Evolutionary conservation across 2,888 invertebrate species (phyloP).

Genomic region (Pherbina coryleti): DNA sequence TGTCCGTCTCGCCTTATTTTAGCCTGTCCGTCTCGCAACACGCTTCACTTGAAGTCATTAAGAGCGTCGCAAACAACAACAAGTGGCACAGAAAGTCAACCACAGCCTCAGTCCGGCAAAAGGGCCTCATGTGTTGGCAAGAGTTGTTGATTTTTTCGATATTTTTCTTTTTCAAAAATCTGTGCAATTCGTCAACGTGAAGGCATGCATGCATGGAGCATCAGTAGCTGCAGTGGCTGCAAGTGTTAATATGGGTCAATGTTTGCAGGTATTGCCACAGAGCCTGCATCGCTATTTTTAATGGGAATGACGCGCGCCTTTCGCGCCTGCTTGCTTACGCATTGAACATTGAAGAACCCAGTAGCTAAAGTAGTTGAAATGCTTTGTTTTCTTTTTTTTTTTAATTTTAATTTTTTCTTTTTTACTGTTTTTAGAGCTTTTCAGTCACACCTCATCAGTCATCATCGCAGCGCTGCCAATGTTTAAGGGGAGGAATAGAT

Average conservation of each 20-base stretch:
- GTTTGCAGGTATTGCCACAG: slow-evolving; percentile 8
- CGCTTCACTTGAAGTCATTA: slow-evolving; percentile 7
- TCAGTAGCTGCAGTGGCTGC: background rate
- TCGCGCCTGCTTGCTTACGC: background rate
- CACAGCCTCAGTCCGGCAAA: background rate
- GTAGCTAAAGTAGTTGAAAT: background rate
- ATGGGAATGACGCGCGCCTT: background rate
- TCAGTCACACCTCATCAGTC: background rate
- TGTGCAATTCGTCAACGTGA: slow-evolving; percentile 19
- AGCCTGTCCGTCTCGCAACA: too few relatives aligned
- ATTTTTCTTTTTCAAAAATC: background rate
- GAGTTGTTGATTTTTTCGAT: background rate
- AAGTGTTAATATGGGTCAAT: slow-evolving; percentile 13
- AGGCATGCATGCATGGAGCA: background rate
- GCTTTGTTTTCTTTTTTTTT: background rate
- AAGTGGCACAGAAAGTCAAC: slow-evolving; percentile 13
- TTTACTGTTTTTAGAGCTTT: background rate
- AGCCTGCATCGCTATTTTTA: background rate
- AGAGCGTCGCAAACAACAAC: slow-evolving; percentile 10
- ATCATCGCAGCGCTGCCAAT: background rate
- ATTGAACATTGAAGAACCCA: background rate
- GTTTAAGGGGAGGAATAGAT: too few relatives aligned
- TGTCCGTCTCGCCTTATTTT: background rate
- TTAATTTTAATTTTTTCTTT: background rate
- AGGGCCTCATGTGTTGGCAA: background rate